Evolutionary conservation across 2,797 vertebrate genomes (phyloP), one percentile per base, ranked within the genome.

Genomic region (Takifugu rubripes): DNA sequence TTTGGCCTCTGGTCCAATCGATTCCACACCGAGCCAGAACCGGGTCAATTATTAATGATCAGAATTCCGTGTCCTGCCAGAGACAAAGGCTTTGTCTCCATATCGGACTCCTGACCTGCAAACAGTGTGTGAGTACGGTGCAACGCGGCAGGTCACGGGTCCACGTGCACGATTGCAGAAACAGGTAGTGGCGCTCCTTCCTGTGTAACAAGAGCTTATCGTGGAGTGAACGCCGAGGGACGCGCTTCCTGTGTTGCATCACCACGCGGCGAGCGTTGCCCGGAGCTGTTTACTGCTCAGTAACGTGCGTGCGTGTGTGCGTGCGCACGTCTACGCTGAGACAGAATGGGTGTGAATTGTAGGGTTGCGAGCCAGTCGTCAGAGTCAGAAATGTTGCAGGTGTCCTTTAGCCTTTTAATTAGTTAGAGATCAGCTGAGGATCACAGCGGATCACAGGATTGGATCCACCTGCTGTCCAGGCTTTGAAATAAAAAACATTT

Each of bases 31-130:
- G 61, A 59, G 52, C 70, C 58, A 66, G 64, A 67, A 61, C 50
- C 26, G 58, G 6, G 44, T 87, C 49, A 77, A 82, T 86, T 80
- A 85, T 84, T 86, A 74, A 86, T 80, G 80, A 81, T 69, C 24
- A 61, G 64, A 72, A 78, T 74, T 78, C 83, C 59, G 50, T 66
- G 71, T 79, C 84, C 65, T 68, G 63, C 57, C 54, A 79, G 21
- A 65, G 65, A 68, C 58, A 53, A 49, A 48, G 25, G 25, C 25
- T 27, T 65, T 63, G 64, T 68, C 66, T 63, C 15, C 52, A 55
- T 61, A 50, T 70, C 55, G 17, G 17, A 17, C 17, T 46, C 53
- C 24, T 24, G 45, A 21, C 7, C 7, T 29, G 27, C 3, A 29
- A 29, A 29, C 27, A 29, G 27, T 3, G 27, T 33, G 31, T 9